These are phyloP conservation scores for Oncorhynchus mykiss DNA, from an alignment of 2,113 vertebrate genomes.

Conservation along the genomic window DNA sequence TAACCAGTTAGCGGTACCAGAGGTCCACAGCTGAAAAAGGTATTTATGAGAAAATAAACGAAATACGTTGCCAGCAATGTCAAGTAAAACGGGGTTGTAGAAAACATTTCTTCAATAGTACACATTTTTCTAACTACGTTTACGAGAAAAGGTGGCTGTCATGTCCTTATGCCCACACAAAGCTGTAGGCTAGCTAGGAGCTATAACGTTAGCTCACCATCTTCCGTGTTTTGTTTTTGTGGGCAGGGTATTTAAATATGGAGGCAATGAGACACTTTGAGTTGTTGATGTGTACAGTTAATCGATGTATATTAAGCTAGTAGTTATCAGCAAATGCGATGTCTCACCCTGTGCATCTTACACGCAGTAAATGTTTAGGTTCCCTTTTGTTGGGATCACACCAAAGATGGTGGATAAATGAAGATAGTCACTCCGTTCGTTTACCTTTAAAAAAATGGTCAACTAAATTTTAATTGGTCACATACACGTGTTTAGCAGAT, in stretches of 20 bases:
- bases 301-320: conserved; percentile 9
- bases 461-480: no score
- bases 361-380: no score
- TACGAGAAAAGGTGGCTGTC: conserved; percentile 17
- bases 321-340: no score
- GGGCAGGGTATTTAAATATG: conserved; percentile 41
- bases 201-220: conserved; percentile 19
- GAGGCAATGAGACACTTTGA: neutral
- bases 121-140: neutral
- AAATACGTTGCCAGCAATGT: neutral
- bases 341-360: no score
- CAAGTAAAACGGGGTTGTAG: neutral
- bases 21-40: conserved; percentile 66
- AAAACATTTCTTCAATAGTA: neutral
- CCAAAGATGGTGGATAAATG: no score
- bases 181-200: conserved; percentile 50
- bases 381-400: no score
- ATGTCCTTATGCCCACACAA: conserved; percentile 41
- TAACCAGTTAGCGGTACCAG: conserved; percentile 57
- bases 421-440: no score
- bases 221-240: conserved; percentile 60
- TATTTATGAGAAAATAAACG: conserved; percentile 39
- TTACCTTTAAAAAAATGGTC: no score
- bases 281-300: neutral
- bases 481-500: no score